phyloP scores from a whole-genome alignment of 1,140 invertebrate genomes.

The Armadillidium nasatum region DNA sequence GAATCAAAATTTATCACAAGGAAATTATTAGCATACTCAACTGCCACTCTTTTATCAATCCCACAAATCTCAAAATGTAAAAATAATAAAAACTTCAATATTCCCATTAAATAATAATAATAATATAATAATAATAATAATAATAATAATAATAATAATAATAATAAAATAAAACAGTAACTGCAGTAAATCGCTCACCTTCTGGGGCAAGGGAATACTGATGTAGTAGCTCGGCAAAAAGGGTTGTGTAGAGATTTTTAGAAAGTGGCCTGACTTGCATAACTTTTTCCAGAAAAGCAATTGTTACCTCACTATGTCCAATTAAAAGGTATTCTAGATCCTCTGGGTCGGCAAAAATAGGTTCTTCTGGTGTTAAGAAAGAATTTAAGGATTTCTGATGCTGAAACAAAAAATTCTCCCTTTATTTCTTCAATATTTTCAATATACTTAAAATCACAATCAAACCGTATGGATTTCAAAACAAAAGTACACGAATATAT shows the following conservation, averaged over 20 bases:
- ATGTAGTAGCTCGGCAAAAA: constrained; percentile 79
- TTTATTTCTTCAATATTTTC: background rate
- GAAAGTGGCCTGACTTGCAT: constrained; percentile 51
- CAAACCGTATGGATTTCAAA: too few relatives aligned
- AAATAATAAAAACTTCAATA: too few relatives aligned
- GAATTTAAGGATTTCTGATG: constrained; percentile 54
- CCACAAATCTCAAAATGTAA: too few relatives aligned
- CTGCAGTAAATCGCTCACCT: constrained; percentile 46
- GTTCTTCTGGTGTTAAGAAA: constrained; percentile 45
- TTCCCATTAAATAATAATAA: too few relatives aligned
- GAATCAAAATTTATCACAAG: too few relatives aligned
- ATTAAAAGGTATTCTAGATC: constrained; percentile 85
- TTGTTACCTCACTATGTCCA: constrained; percentile 69
- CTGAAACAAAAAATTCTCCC: background rate
- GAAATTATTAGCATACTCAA: too few relatives aligned
- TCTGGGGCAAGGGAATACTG: constrained; percentile 46
- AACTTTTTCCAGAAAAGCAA: constrained; percentile 79
- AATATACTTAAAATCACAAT: too few relatives aligned
- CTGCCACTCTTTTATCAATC: too few relatives aligned
- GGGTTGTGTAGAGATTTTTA: constrained; percentile 69
- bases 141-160: too few relatives aligned
- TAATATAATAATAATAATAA: too few relatives aligned
- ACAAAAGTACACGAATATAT: too few relatives aligned
- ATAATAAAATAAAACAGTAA: too few relatives aligned
- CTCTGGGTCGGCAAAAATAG: constrained; percentile 55